Base-by-base conservation (phyloP, 2,797 vertebrate species). In the Podargus strigoides region DNA sequence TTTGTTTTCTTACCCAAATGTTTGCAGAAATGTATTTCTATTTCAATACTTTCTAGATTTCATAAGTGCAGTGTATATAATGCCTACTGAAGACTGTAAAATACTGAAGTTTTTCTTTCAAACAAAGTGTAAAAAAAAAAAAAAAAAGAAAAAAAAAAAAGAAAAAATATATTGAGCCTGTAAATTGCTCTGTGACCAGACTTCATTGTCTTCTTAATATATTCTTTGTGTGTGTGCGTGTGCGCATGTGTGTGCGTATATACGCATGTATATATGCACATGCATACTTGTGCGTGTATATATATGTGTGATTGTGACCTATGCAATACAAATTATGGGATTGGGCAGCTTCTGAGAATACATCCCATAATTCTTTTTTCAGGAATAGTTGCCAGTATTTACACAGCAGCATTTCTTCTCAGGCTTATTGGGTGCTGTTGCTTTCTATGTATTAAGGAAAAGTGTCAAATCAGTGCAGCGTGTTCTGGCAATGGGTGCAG, bases 261-360 rank as follows among this genome's bases (percentile, higher is more conserved):
- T 93, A 96, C 94, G 76, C 96, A 95, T 95, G 95, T 97, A 95
- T 97, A 96, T 97, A 96, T 44, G 96, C 96, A 95, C 97, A 97
- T 97, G 96, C 94, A 84, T 92, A 89, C 73, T 44, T 69, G 74
- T 67, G 87, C 1, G n/a, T 95, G 89, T 98, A 93, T 95, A 97
- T 98, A 95, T 97, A 93, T 97, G 98, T 98, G 98, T 98, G 97
- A 97, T 97, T 98, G 98, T 98, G 98, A 98, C 98, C 98, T 99
- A 99, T 99, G 98, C 99, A 99, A 99, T 98, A 97, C 94, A 97
- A 96, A 96, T 97, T 98, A 98, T 98, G 98, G 97, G 97, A 98
- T 97, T 9, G 37, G 97, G 97, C 98, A 97, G 96, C 97, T 98
- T 98, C 97, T 97, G 96, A 98, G 94, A 96, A 91, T 94, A 97